Evolutionary conservation across 2,888 invertebrate genomes (phyloP).

Genomic region (Agonum fuliginosum): DNA sequence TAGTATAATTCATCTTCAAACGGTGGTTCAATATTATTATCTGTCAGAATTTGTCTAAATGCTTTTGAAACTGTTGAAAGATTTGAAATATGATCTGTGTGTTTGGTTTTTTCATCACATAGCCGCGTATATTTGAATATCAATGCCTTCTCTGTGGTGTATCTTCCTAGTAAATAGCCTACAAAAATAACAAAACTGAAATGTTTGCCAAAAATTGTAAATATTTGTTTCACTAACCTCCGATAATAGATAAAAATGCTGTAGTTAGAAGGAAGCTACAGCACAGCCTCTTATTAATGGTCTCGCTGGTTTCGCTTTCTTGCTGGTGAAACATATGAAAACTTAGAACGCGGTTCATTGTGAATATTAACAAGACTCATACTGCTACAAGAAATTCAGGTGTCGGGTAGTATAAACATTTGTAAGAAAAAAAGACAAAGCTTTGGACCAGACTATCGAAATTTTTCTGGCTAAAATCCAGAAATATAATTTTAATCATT

Average conservation of each 20-base stretch:
- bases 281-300: constrained; percentile 72
- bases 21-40: constrained; percentile 2
- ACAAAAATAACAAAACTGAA: constrained; percentile 60
- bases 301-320: constrained; percentile 69
- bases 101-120: constrained; percentile 62
- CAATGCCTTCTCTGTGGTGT: constrained; percentile 70
- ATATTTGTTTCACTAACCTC: constrained; percentile 66
- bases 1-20: constrained; percentile 35
- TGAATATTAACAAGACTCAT: not conserved
- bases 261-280: constrained; percentile 73
- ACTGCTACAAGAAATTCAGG: constrained; percentile 26
- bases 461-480: constrained; percentile 40
- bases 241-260: constrained; percentile 72
- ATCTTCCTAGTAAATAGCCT: constrained; percentile 73
- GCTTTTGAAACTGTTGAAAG: constrained; percentile 63
- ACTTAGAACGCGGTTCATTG: constrained; percentile 73
- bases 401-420: constrained; percentile 38
- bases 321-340: constrained; percentile 69
- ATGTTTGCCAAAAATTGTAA: constrained; percentile 5
- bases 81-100: constrained; percentile 63
- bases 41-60: constrained; percentile 50
- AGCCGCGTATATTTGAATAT: constrained; percentile 66
- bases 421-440: constrained; percentile 49
- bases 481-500: constrained; percentile 48
- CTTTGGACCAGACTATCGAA: constrained; percentile 32